Evolutionary conservation across 1,140 invertebrate species (phyloP).

Genomic region (Aphaenogaster ashmeadi): DNA sequence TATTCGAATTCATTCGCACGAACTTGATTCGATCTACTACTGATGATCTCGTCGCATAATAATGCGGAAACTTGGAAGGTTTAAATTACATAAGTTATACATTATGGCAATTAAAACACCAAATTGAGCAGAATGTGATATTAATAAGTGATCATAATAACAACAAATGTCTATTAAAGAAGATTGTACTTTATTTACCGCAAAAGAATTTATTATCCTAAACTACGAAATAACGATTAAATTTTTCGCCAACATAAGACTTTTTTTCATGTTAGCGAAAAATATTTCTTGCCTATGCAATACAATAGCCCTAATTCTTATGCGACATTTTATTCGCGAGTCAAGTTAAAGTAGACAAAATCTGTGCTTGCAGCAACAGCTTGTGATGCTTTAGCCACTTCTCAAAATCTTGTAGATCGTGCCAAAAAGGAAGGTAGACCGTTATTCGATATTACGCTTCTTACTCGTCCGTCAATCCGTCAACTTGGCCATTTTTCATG

Average conservation of each 20-base stretch:
- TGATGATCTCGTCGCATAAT: neutral
- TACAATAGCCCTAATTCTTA: neutral
- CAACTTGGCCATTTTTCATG: slow-evolving; percentile 52
- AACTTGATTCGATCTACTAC: neutral
- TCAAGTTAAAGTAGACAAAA: neutral
- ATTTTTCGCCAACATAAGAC: neutral
- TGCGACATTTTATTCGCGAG: neutral
- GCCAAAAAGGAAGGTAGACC: neutral
- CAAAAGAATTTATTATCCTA: neutral
- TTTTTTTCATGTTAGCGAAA: neutral
- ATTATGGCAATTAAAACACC: neutral
- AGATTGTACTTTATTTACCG: neutral
- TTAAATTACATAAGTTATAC: slow-evolving; percentile 1
- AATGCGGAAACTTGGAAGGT: neutral
- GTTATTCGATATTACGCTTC: slow-evolving; percentile 55
- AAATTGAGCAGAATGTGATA: neutral
- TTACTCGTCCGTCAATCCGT: slow-evolving; percentile 58
- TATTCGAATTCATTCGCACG: neutral
- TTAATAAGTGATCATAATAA: neutral
- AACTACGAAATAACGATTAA: neutral
- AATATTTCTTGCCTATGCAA: neutral
- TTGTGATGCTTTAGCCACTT: slow-evolving; percentile 1
- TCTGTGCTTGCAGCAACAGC: neutral
- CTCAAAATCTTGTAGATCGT: neutral
- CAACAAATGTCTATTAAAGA: neutral